Percentiles rank a stretch among this genome's conserved stretches.
Evolutionary conservation across 2,113 vertebrate genomes (phyloP).

Genomic region (Crypturellus undulatus): DNA sequence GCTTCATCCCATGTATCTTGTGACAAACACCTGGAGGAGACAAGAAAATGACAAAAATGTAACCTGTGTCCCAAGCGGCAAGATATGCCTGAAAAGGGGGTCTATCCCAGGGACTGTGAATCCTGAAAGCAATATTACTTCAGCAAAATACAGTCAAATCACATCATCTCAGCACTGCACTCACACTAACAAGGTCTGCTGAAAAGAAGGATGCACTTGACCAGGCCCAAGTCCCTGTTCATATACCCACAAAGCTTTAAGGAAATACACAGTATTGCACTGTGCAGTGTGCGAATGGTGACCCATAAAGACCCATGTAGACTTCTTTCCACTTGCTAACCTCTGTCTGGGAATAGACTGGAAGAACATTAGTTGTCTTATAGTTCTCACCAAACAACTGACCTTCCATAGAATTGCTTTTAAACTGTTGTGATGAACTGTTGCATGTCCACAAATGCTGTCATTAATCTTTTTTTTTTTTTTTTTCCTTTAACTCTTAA

Average conservation of each 20-base stretch:
- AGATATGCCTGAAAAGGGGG: not conserved
- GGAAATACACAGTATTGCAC: not conserved
- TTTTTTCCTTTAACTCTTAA: not conserved
- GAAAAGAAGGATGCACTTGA: not conserved
- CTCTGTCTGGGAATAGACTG: not conserved
- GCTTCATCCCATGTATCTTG: not conserved
- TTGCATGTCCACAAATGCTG: not conserved
- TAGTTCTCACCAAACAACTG: not conserved
- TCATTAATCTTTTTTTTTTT: not conserved
- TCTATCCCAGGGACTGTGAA: not conserved
- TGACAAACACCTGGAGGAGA: not conserved
- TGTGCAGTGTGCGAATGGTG: not conserved
- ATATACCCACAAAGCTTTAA: not conserved
- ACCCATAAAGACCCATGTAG: not conserved
- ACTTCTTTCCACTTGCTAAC: not conserved
- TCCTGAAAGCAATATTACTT: not conserved
- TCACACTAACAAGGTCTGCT: accelerated
- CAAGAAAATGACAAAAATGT: not conserved
- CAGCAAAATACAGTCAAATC: not conserved
- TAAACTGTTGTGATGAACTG: not conserved
- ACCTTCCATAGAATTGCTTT: not conserved
- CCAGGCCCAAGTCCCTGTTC: not conserved
- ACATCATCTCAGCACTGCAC: not conserved
- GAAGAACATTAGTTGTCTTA: not conserved
- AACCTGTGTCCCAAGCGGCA: not conserved